Evolutionary conservation across 1,140 invertebrate genomes (phyloP).

Genomic region (Drosophila sturtevanti): DNA sequence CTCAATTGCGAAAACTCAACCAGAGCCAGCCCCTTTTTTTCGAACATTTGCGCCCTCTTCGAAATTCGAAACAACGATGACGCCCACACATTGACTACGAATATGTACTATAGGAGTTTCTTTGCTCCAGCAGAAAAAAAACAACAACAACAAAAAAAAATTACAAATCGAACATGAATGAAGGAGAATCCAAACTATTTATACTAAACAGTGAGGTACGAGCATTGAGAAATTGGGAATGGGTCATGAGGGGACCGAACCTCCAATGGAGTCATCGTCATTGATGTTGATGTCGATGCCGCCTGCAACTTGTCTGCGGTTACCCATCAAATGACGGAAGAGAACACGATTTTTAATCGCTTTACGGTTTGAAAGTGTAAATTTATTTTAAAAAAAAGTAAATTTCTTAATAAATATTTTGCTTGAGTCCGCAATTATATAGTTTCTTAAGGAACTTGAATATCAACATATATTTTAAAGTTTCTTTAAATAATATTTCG

Average conservation of each 20-base stretch:
- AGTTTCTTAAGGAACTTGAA: too few species aligned
- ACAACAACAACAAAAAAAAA: constrained; percentile 26
- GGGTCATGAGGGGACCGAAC: background rate
- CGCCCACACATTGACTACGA: constrained; percentile 56
- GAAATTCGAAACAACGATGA: constrained; percentile 61
- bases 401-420: too few species aligned
- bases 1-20: constrained; percentile 1
- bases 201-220: constrained; percentile 55
- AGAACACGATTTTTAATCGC: too few species aligned
- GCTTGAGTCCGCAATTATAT: too few species aligned
- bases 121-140: constrained; percentile 24
- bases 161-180: constrained; percentile 73
- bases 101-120: background rate
- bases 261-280: constrained; percentile 47
- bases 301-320: constrained; percentile 34
- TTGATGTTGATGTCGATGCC: constrained; percentile 30
- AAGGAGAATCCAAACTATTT: constrained; percentile 61
- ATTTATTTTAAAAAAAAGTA: too few species aligned
- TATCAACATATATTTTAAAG: too few species aligned
- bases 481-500: too few species aligned
- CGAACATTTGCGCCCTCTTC: constrained; percentile 21
- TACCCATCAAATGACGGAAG: too few species aligned
- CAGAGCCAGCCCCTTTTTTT: constrained; percentile 29
- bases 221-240: background rate
- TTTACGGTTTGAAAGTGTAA: too few species aligned